Percentiles rank a stretch among this genome's conserved stretches.
phyloP scores from a whole-genome alignment of 2,888 invertebrate genomes.

The Sarcophaga caerulescens region DNA sequence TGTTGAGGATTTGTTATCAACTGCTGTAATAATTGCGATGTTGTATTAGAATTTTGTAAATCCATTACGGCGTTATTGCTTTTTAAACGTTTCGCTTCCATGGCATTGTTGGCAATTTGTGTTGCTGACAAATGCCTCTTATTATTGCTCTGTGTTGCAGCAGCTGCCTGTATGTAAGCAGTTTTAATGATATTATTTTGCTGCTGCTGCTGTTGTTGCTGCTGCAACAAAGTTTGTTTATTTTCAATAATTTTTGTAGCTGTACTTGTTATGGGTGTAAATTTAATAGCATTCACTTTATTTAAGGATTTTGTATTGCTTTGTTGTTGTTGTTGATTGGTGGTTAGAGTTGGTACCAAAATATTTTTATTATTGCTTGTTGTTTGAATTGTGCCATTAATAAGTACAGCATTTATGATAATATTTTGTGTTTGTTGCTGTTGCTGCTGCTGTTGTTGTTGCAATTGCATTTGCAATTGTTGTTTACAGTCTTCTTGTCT shows the following conservation, averaged over 20 bases:
- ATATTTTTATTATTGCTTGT: conserved; percentile 76
- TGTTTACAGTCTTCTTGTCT: conserved; percentile 69
- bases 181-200: conserved; percentile 66
- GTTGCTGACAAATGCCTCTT: conserved; percentile 75
- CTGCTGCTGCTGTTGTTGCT: conserved; percentile 45
- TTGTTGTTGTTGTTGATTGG: conserved; percentile 37
- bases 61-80: conserved; percentile 55
- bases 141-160: conserved; percentile 64
- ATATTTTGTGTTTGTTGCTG: conserved; percentile 74
- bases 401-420: conserved; percentile 77
- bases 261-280: conserved; percentile 71
- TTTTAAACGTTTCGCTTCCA: conserved; percentile 78
- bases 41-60: conserved; percentile 69
- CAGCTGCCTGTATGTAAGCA: conserved; percentile 65
- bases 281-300: conserved; percentile 61
- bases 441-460: conserved; percentile 66
- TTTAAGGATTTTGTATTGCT: conserved; percentile 65
- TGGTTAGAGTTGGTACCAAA: conserved; percentile 73
- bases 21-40: conserved; percentile 84
- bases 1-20: conserved; percentile 82
- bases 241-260: conserved; percentile 76
- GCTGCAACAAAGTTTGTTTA: conserved; percentile 64
- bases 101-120: conserved; percentile 64
- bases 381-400: conserved; percentile 75
- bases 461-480: conserved; percentile 70